Evolutionary conservation across 2,113 vertebrate species (phyloP).

Genomic region (Rhea americana): DNA sequence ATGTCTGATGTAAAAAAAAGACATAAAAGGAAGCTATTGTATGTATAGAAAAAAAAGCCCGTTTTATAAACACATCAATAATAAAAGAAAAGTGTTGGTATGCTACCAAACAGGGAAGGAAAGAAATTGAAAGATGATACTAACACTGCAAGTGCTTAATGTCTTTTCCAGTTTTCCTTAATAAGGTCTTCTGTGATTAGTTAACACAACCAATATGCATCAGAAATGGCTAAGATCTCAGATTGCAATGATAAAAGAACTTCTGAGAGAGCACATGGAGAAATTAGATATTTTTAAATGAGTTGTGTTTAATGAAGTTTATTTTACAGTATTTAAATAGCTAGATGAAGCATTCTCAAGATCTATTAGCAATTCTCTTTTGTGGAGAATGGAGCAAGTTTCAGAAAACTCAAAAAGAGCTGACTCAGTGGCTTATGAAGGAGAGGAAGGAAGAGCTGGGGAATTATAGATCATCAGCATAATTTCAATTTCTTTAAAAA

Average conservation of each 20-base stretch:
- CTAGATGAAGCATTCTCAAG: neutral
- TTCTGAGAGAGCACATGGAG: neutral
- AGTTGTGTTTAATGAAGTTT: neutral
- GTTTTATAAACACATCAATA: neutral
- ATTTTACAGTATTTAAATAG: neutral
- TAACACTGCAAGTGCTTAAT: neutral
- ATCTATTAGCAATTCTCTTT: neutral
- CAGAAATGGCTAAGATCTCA: neutral
- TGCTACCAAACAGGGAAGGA: neutral
- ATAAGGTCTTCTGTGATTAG: neutral
- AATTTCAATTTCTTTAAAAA: neutral
- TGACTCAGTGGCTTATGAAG: constrained; percentile 3
- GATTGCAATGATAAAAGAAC: neutral
- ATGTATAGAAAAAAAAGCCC: neutral
- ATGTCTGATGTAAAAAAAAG: neutral
- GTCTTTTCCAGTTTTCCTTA: neutral
- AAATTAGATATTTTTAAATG: neutral
- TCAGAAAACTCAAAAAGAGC: constrained; percentile 14
- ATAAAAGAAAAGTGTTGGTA: neutral
- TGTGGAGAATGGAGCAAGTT: neutral
- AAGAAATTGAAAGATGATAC: neutral
- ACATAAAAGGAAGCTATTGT: neutral
- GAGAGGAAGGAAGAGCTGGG: neutral
- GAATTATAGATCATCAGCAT: neutral
- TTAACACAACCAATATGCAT: neutral